phyloP scores from a whole-genome alignment of 2,113 vertebrate species.

The Phalacrocorax aristotelis region DNA sequence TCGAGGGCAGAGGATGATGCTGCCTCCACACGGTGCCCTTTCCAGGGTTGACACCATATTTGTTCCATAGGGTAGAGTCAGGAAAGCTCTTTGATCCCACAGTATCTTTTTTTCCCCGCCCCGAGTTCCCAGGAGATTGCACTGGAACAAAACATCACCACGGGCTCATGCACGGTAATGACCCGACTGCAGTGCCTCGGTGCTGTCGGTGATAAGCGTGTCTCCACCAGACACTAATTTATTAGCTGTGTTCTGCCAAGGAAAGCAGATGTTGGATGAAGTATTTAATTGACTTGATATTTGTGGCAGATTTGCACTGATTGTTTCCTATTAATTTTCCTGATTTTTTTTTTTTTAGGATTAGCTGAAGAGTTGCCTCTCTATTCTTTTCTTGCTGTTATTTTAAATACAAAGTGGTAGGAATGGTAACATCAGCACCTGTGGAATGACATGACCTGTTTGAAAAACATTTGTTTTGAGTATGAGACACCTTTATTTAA shows the following conservation, averaged over 20 bases:
- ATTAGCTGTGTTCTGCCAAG: conserved; percentile 25
- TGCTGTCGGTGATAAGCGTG: not conserved
- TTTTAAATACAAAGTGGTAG: not conserved
- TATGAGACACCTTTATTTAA: not conserved
- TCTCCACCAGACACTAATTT: not conserved
- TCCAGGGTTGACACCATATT: not conserved
- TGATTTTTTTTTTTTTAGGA: not conserved
- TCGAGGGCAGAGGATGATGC: not conserved
- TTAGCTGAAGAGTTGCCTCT: not conserved
- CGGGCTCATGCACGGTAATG: not conserved
- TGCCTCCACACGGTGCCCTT: not conserved
- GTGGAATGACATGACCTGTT: not conserved
- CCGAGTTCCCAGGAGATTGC: not conserved
- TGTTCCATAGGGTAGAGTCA: not conserved
- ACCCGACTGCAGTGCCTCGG: not conserved
- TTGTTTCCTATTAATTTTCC: conserved; percentile 60
- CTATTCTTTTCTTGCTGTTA: not conserved
- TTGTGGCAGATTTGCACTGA: conserved; percentile 34
- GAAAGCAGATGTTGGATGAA: conserved; percentile 53
- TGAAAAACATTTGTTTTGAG: not conserved
- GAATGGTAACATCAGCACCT: not conserved
- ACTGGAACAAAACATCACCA: not conserved
- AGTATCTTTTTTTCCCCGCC: not conserved
- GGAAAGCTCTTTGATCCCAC: not conserved
- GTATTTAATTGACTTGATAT: conserved; percentile 43